Conservation (phyloP, 2,888 invertebrate species). For the Aspidiotus destructor region DNA sequence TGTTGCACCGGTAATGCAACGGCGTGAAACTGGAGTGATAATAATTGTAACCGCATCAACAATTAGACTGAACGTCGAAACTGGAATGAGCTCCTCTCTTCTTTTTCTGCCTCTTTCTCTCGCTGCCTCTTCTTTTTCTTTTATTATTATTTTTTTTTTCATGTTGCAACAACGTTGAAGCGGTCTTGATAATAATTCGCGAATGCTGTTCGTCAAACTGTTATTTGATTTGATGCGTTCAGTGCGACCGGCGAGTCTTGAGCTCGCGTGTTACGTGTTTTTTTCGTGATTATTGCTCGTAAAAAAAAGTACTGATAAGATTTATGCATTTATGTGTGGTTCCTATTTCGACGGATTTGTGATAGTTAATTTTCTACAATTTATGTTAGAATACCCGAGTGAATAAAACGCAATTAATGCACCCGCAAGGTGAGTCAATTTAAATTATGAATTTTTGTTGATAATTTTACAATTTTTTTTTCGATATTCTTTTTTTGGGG, state of each 20-base stretch:
- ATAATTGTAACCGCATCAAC: slow-evolving; percentile 24
- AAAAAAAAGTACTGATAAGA: no score
- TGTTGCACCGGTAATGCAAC: slow-evolving; percentile 26
- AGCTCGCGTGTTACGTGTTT: not conserved
- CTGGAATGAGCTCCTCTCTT: slow-evolving; percentile 21
- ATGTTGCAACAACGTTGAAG: not conserved
- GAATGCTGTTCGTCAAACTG: not conserved
- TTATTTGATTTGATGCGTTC: not conserved
- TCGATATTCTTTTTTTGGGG: no score
- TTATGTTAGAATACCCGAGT: no score
- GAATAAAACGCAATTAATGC: no score
- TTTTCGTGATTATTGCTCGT: not conserved
- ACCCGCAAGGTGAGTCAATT: no score
- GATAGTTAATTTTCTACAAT: no score
- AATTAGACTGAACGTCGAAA: slow-evolving; percentile 20
- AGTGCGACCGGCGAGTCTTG: not conserved
- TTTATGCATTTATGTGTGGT: no score
- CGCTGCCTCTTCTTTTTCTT: no score
- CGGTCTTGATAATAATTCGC: not conserved
- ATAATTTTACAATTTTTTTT: no score
- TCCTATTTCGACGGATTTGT: no score
- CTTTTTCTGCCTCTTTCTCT: not conserved
- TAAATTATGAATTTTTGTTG: no score
- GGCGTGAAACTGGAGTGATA: slow-evolving; percentile 22
- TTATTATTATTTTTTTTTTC: no score